phyloP scores from a whole-genome alignment of 2,113 vertebrate species.

The Odobenus rosmarus region DNA sequence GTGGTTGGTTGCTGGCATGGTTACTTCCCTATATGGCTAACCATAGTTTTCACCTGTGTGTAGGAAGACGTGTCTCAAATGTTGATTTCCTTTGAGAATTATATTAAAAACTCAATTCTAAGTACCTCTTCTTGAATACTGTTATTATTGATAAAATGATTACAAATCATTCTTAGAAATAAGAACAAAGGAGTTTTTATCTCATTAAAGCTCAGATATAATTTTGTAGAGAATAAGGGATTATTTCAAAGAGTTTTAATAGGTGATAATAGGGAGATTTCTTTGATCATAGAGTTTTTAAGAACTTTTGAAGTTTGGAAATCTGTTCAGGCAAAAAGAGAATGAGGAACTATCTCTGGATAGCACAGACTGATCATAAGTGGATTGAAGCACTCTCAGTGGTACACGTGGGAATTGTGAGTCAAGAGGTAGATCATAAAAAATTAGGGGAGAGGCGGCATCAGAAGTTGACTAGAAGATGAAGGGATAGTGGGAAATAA shows the following conservation, averaged over 20 bases:
- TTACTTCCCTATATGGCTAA: constrained; percentile 72
- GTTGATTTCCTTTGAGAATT: constrained; percentile 69
- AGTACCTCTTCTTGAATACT: constrained; percentile 72
- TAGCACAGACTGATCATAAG: neutral
- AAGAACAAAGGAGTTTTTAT: constrained; percentile 79
- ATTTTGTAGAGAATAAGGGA: constrained; percentile 61
- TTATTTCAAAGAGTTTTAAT: constrained; percentile 64
- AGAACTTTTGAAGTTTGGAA: neutral
- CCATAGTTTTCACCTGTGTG: constrained; percentile 63
- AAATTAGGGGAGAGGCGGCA: neutral
- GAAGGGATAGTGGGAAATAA: neutral
- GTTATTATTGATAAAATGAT: constrained; percentile 77
- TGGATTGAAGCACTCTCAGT: neutral
- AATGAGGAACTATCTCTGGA: neutral
- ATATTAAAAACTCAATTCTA: constrained; percentile 56
- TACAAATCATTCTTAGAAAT: constrained; percentile 79
- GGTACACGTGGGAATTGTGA: neutral
- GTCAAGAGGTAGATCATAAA: neutral
- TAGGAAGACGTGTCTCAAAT: constrained; percentile 69
- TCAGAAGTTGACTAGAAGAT: too few relatives aligned
- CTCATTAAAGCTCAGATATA: constrained; percentile 78
- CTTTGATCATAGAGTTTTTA: neutral
- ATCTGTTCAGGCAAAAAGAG: neutral
- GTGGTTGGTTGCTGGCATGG: constrained; percentile 61
- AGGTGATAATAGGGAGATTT: constrained; percentile 53